phyloP scores from a whole-genome alignment of 2,797 vertebrate genomes.

The Lepus oiostolus region DNA sequence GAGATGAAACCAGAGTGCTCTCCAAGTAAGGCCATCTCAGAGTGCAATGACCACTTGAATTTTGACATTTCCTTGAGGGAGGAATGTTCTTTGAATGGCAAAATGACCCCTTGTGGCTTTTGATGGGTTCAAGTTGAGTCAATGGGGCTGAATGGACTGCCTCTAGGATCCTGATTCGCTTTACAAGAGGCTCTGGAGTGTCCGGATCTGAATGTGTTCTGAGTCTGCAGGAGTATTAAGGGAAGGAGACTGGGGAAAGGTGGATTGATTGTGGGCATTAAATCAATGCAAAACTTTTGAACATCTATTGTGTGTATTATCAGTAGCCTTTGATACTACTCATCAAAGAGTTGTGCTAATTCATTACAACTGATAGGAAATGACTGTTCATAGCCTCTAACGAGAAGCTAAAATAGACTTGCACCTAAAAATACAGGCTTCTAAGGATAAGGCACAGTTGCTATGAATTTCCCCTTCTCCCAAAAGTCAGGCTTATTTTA shows the following conservation, averaged over 20 bases:
- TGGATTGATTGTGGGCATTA: conserved; percentile 69
- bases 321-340: conserved; percentile 71
- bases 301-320: conserved; percentile 62
- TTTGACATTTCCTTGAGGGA: conserved; percentile 43
- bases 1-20: neutral
- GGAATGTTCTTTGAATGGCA: neutral
- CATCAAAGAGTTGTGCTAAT: conserved; percentile 71
- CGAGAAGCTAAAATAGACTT: conserved; percentile 40
- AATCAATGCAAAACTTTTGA: conserved; percentile 65
- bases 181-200: neutral
- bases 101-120: neutral
- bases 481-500: conserved; percentile 36
- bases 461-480: neutral
- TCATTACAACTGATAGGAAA: conserved; percentile 66
- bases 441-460: neutral
- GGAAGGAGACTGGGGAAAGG: conserved; percentile 9
- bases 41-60: neutral
- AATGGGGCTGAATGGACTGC: neutral
- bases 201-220: neutral
- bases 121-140: neutral
- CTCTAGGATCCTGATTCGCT: neutral
- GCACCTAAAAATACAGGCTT: conserved; percentile 43
- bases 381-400: conserved; percentile 18
- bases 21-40: neutral
- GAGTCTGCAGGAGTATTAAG: neutral